Base-by-base conservation (phyloP, 1,140 invertebrate species). In the Drosophila busckii region DNA sequence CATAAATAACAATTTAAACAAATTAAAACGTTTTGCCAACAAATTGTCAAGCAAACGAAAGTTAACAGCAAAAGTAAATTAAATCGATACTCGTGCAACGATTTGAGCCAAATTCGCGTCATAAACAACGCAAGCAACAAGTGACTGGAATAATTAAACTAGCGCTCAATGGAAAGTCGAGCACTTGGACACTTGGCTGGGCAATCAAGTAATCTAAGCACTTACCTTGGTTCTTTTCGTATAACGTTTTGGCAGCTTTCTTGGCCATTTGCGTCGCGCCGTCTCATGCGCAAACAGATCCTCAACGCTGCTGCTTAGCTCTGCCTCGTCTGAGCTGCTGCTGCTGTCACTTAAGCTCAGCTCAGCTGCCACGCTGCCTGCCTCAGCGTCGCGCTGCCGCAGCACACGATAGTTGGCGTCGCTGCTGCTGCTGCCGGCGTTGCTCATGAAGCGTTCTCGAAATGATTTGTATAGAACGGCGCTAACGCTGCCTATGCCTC, bases 401-500 rank as follows among this genome's bases (percentile, higher is more conserved):
- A 80, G 31, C 37, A 29, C 63, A 2, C 69, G 42, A 37, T 80
- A 80, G 17, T 68, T 44, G 1, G 28, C 32, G 5, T 37, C 73
- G 4, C 32, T 59, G 50, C 50, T 48, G 3, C 8, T 13, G 32
- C 13, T 25, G n/a, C 4, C 16, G 16, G 12, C 28, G 22, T 45
- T 56, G 62, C 44, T 60, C 8, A 73, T 45, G 32, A 80, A 80
- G 6, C 64, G 54, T n/a, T 66, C 76, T 8, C 70, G 65, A 26
- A 80, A 75, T 15, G 64, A 63, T 35, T 82, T 80, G 48, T 58
- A 75, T 4, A 80, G 28, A 3, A 52, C 45, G 8, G 69, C 55
- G 31, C 75, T 82, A 3, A 80, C 52, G 25, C 64, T 70, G n/a
- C 50, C 75, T 29, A 82, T 68, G 25, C 59, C 63, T 2, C 61